A percentile compares a stretch with the other conserved stretches of the same genome.
phyloP scores from a whole-genome alignment of 2,888 invertebrate genomes.

The Ischnus inquisitorius region DNA sequence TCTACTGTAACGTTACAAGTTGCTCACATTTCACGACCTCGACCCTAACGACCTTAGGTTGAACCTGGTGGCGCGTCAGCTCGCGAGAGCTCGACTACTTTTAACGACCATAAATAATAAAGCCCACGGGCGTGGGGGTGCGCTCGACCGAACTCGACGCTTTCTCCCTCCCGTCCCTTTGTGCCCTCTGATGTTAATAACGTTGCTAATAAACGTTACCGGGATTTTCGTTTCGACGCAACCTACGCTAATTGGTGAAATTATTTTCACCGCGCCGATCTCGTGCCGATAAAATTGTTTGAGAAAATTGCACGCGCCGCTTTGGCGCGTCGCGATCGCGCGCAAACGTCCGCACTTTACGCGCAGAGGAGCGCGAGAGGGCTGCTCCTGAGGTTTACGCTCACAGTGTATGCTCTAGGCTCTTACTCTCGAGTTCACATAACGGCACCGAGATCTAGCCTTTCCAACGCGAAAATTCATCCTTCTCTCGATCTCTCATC shows the following conservation, averaged over 20 bases:
- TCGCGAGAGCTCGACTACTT: slow-evolving; percentile 44
- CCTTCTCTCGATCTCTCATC: slow-evolving; percentile 41
- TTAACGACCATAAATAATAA: slow-evolving; percentile 61
- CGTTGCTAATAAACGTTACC: slow-evolving; percentile 61
- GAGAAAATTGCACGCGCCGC: slow-evolving; percentile 24
- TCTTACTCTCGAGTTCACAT: slow-evolving; percentile 10
- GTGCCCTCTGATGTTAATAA: slow-evolving; percentile 59
- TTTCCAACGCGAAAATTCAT: slow-evolving; percentile 9
- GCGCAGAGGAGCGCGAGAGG: not conserved
- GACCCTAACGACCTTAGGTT: slow-evolving; percentile 32
- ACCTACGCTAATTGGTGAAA: slow-evolving; percentile 63
- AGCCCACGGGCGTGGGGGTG: slow-evolving; percentile 19
- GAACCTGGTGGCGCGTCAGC: slow-evolving; percentile 1
- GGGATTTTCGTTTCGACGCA: not conserved
- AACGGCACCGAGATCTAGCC: not conserved
- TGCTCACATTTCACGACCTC: slow-evolving; percentile 40
- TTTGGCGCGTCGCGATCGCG: not conserved
- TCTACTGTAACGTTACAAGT: slow-evolving; percentile 4
- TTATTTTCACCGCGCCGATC: slow-evolving; percentile 54
- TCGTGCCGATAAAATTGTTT: slow-evolving; percentile 56
- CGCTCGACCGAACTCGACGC: slow-evolving; percentile 38
- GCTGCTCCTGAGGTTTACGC: slow-evolving; percentile 35
- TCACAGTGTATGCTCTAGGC: slow-evolving; percentile 32
- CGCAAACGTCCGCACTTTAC: not conserved
- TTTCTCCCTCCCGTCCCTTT: not conserved